Evolutionary conservation across 2,888 invertebrate species (phyloP).

Genomic region (Cantharis rufa): DNA sequence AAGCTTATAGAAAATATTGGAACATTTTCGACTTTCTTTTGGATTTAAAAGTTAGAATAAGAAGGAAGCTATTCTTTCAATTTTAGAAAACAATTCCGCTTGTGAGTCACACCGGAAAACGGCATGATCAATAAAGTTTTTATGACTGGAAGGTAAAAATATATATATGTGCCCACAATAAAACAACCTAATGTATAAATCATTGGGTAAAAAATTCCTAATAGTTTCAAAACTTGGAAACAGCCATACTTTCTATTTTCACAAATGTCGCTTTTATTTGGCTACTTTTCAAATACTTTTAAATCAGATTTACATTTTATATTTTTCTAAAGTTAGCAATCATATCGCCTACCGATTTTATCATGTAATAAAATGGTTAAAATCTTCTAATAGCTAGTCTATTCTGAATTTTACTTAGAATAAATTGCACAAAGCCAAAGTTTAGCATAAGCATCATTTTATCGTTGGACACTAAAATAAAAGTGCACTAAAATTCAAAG

Average conservation of each 20-base stretch:
- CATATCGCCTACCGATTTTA: neutral
- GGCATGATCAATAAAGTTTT: slow-evolving; percentile 21
- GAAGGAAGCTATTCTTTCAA: slow-evolving; percentile 21
- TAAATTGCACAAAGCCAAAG: neutral
- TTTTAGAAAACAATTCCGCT: slow-evolving; percentile 24
- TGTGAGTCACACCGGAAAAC: neutral
- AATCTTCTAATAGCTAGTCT: neutral
- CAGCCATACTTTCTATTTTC: neutral
- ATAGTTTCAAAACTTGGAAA: neutral
- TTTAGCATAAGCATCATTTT: neutral
- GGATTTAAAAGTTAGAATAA: slow-evolving; percentile 28
- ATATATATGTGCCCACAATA: slow-evolving; percentile 7
- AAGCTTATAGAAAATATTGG: slow-evolving; percentile 30
- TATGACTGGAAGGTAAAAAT: slow-evolving; percentile 10
- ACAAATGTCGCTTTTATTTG: neutral
- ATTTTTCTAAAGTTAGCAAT: neutral
- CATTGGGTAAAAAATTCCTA: slow-evolving; percentile 10
- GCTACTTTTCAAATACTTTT: neutral
- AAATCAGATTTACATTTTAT: neutral
- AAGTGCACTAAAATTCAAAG: neutral
- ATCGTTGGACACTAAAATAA: neutral
- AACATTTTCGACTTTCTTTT: slow-evolving; percentile 21
- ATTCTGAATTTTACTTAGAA: neutral
- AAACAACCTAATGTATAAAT: slow-evolving; percentile 14
- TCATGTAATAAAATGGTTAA: neutral